These are phyloP conservation scores for Nemoura dubitans DNA, from an alignment of 2,888 invertebrate genomes.

Conservation along the genomic window DNA sequence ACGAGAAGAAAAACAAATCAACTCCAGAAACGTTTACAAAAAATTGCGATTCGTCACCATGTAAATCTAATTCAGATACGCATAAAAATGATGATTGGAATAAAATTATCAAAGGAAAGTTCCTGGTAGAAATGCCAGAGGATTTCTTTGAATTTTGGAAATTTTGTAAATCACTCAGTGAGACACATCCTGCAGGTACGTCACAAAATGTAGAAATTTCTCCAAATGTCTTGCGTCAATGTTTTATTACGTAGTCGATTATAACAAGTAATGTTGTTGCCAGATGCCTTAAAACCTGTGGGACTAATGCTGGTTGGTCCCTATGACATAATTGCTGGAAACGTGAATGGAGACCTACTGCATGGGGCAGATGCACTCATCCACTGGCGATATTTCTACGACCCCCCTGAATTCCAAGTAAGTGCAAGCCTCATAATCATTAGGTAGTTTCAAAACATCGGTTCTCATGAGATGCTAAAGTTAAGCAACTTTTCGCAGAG, in stretches of 20 bases:
- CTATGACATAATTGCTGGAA: constrained; percentile 79
- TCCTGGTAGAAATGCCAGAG: constrained; percentile 86
- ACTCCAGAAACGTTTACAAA: background rate
- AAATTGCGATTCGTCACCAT: background rate
- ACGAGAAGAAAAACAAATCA: background rate
- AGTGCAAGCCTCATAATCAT: constrained; percentile 39
- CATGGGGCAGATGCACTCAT: constrained; percentile 64
- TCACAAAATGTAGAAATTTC: background rate
- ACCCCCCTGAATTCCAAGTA: constrained; percentile 93
- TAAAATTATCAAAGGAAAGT: constrained; percentile 72
- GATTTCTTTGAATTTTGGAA: constrained; percentile 90
- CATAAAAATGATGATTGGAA: constrained; percentile 26
- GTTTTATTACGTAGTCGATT: background rate
- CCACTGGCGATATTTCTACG: constrained; percentile 92
- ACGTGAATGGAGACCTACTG: constrained; percentile 62
- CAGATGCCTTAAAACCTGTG: constrained; percentile 70
- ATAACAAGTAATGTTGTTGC: constrained; percentile 46
- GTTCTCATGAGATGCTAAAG: too few species aligned
- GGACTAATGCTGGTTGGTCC: constrained; percentile 85
- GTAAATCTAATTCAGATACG: background rate
- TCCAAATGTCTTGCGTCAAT: background rate
- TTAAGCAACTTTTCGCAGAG: too few species aligned
- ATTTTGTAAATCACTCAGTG: constrained; percentile 69
- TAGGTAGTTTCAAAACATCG: too few species aligned
- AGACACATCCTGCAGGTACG: constrained; percentile 64